Evolutionary conservation across 2,113 vertebrate genomes (phyloP), one percentile per base, ranked within the genome.

Genomic region (Caranx melampygus): DNA sequence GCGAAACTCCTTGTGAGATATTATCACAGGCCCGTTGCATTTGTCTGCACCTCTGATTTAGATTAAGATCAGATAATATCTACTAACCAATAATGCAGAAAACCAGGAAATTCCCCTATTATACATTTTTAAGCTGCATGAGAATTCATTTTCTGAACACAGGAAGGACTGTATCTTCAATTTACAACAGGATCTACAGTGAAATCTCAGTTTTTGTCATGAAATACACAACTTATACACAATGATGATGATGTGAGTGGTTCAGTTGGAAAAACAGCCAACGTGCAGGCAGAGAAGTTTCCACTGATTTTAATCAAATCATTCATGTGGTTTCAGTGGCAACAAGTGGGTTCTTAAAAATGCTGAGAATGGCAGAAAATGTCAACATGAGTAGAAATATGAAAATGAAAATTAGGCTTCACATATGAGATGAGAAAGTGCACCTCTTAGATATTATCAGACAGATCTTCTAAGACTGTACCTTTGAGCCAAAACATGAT

Each of bases 331-430:
- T 73, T 82, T 82, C 62, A 75, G 12, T 62, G 64, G 21, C 1
- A 21, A 81, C 33, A 71, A 82, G 15, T 9, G n/a, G 65, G 33
- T 83, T 83, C 45, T 42, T 65, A 33, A 58, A 79, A 71, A 57
- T 65, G 49, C 34, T 47, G 2, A 20, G 21, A 6, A 82, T 20
- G 64, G 8, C 0, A 31, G 47, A 84, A 74, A 76, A 57, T 44
- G 33, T 71, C 1, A 73, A 61, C 54, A 45, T 12, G 57, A 35
- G 44, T 20, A 6, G 42, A 2, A 14, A 65, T 1, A 42, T 54
- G n/a, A 88, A 66, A 66, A 66, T 35, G 44, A 31, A 70, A 45
- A 44, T 49, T 12, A 49, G 33, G 20, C n/a, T 49, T 7, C 31
- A 59, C 34, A 34, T 55, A 13, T 12, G 52, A 55, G n/a, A 55